Percentiles rank a stretch among this genome's conserved stretches.
phyloP scores from a whole-genome alignment of 2,888 invertebrate species.

The Pristionchus exspectatus region DNA sequence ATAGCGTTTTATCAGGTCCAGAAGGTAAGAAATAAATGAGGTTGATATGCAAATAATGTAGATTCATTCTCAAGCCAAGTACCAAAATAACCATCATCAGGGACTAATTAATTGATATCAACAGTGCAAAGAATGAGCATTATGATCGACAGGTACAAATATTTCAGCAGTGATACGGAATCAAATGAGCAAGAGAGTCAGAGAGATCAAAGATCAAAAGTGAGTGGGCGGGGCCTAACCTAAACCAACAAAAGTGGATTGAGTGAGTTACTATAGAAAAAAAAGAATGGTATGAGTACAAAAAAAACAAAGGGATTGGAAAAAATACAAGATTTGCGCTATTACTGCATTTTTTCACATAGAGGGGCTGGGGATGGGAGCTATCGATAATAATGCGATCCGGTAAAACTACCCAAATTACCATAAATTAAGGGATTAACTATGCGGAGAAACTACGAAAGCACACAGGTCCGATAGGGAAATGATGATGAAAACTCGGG shows the following conservation, averaged over 20 bases:
- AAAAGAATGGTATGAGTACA: slow-evolving; percentile 41
- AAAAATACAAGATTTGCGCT: not conserved
- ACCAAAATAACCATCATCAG: not conserved
- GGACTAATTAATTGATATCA: slow-evolving; percentile 28
- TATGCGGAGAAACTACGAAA: slow-evolving; percentile 33
- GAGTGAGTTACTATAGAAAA: slow-evolving; percentile 40
- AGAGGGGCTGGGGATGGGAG: not conserved
- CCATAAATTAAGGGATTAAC: not conserved
- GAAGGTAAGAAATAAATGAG: not conserved
- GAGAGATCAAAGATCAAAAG: slow-evolving; percentile 49
- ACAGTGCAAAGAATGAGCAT: slow-evolving; percentile 24
- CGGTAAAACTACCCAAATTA: slow-evolving; percentile 50
- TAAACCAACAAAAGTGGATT: not conserved
- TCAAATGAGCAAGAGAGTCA: not conserved
- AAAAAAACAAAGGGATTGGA: not conserved
- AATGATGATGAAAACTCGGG: slow-evolving; percentile 22
- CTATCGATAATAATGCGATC: not conserved
- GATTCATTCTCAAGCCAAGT: not conserved
- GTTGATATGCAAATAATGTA: not conserved
- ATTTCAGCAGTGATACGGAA: slow-evolving; percentile 1
- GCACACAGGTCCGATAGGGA: slow-evolving; percentile 5
- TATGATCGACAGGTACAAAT: slow-evolving; percentile 27
- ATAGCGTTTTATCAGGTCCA: slow-evolving; percentile 43
- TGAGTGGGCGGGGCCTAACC: slow-evolving; percentile 45
- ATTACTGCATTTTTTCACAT: slow-evolving; percentile 46